Percentiles rank a stretch among this genome's conserved stretches.
phyloP scores from a whole-genome alignment of 2,888 invertebrate species.

The Chirona hameri region DNA sequence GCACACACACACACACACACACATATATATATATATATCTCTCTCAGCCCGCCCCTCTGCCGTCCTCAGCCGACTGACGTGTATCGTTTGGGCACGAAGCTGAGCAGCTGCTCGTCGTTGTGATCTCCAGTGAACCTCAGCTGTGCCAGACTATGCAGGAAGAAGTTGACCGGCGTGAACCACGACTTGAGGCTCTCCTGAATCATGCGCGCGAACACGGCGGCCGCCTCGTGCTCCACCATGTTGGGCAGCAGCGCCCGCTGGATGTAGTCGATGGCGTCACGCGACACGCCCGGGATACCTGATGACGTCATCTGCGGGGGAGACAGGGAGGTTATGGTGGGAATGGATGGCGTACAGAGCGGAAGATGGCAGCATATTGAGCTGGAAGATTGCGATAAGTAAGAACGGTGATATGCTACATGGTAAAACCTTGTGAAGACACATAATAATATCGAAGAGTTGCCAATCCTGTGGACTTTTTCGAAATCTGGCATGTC shows the following conservation, averaged over 20 bases:
- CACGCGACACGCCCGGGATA: conserved; percentile 83
- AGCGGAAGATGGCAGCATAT: not conserved
- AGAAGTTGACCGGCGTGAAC: conserved; percentile 97
- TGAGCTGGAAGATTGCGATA: no score
- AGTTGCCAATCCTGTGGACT: no score
- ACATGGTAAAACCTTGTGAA: no score
- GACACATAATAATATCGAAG: no score
- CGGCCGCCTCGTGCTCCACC: conserved; percentile 92
- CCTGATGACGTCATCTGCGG: conserved; percentile 84
- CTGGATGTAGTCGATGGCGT: conserved; percentile 89
- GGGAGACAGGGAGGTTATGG: conserved; percentile 31
- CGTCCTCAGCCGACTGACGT: conserved; percentile 62
- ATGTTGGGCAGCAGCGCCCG: conserved; percentile 80
- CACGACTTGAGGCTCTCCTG: conserved; percentile 87
- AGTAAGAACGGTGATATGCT: no score
- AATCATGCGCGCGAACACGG: conserved; percentile 88
- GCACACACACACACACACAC: no score
- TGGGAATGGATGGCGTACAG: not conserved
- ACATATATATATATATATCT: no score
- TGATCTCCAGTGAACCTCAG: conserved; percentile 86
- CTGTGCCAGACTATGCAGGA: conserved; percentile 94
- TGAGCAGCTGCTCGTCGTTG: conserved; percentile 56
- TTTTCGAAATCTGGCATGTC: no score
- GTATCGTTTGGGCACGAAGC: conserved; percentile 90
- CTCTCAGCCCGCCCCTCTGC: not conserved